Conservation (phyloP, 2,113 vertebrate species). For the Megaptera novaeangliae region DNA sequence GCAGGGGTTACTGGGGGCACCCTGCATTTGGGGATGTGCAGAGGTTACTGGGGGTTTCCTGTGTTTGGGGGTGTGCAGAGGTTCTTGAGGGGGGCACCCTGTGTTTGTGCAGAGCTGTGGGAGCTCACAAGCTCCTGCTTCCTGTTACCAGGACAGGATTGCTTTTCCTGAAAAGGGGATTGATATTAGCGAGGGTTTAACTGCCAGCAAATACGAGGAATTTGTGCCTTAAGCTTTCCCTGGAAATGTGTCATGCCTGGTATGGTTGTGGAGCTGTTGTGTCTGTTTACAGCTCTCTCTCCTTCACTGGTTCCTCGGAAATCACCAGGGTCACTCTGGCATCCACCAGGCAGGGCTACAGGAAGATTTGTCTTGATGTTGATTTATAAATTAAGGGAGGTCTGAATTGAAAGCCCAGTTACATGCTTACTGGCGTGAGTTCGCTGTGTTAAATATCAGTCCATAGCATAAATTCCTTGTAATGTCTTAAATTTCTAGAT, state of each 20-base stretch:
- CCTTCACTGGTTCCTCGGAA: background rate
- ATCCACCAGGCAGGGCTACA: background rate
- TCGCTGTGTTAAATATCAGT: rapidly evolving
- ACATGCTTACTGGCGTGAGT: rapidly evolving
- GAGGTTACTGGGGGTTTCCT: background rate
- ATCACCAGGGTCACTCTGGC: background rate
- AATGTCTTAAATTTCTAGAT: background rate
- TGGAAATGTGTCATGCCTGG: background rate
- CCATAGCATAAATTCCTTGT: rapidly evolving
- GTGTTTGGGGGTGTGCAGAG: background rate
- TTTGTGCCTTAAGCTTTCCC: background rate
- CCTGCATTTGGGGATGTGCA: no score
- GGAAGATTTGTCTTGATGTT: background rate
- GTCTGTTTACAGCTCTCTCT: background rate
- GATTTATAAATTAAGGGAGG: background rate
- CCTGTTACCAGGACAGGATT: background rate
- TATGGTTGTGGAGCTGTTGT: background rate
- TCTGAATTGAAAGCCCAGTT: background rate
- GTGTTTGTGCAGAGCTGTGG: background rate
- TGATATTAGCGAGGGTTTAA: rapidly evolving
- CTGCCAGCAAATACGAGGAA: background rate
- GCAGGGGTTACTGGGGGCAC: no score
- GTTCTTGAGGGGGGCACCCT: background rate
- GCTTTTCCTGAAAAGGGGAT: background rate
- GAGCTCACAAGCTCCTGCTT: background rate